Base-by-base conservation (phyloP, 2,797 vertebrate genomes). In the Pogoniulus pusillus region DNA sequence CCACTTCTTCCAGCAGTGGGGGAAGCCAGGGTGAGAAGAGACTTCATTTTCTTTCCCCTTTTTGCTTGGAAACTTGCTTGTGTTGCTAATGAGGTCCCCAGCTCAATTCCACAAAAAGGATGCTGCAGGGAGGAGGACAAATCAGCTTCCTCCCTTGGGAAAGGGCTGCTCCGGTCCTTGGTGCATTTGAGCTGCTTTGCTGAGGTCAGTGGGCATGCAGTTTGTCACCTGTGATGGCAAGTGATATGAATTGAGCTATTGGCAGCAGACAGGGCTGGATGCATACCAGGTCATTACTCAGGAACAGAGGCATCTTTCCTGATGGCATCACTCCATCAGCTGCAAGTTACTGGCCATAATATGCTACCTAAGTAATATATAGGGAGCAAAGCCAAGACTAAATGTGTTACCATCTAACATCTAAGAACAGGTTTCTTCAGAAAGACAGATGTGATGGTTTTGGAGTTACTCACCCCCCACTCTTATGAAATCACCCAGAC, bases 351-450 rank as follows among this genome's bases (percentile, higher is more conserved):
- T 12, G 27, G 35, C 78, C 43, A 11, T 12, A 3, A 4, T 2
- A 6, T 4, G 45, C 66, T 77, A 1, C n/a, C 22, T 10, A 0
- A 3, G 63, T 20, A 11, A 34, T 1, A 5, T 1, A 4, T 0
- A 10, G 53, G 49, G 57, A 85, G 47, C 82, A 79, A 37, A 35
- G 47, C 41, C 1, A 4, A 14, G 39, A 77, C 12, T 43, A 6
- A 4, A 37, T 0, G 2, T 19, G 53, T 34, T 51, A 15, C 74
- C 9, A 4, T 30, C 54, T 64, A 16, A 64, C 41, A 49, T 47
- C 4, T 22, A 12, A 41, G 15, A 43, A 37, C 34, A 76, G 45
- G 16, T 80, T 82, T 58, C 77, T 71, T 34, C 10, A 58, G 49
- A 8, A 57, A 34, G 43, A 49, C 14, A n/a, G n/a, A n/a, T n/a